phyloP scores from a whole-genome alignment of 2,888 invertebrate genomes.

The Hirtodrosophila alboralis region DNA sequence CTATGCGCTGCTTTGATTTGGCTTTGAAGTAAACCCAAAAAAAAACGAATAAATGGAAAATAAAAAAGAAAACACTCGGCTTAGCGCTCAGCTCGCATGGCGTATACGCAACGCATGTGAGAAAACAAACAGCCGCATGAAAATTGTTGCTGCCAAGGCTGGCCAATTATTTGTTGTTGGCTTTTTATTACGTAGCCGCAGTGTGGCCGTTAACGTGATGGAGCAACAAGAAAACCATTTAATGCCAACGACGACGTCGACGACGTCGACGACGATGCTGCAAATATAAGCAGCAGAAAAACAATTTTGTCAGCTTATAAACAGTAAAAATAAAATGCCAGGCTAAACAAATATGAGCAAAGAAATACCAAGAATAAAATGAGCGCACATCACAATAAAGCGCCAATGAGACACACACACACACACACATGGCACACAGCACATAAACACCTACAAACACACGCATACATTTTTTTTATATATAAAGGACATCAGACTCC shows the following conservation, averaged over 20 bases:
- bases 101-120: conserved; percentile 6
- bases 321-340: conserved; percentile 73
- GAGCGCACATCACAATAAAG: conserved; percentile 58
- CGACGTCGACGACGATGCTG: conserved; percentile 13
- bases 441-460: conserved; percentile 14
- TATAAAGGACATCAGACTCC: conserved; percentile 7
- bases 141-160: conserved; percentile 8
- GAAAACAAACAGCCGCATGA: background rate
- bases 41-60: conserved; percentile 1
- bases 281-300: conserved; percentile 34
- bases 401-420: conserved; percentile 51
- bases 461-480: conserved; percentile 1
- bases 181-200: conserved; percentile 61
- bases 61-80: conserved; percentile 5
- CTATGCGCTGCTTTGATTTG: conserved; percentile 25
- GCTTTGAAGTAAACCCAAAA: conserved; percentile 15
- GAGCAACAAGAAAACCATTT: conserved; percentile 43
- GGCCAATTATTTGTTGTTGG: conserved; percentile 60
- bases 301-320: conserved; percentile 76
- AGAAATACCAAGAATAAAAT: background rate
- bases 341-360: conserved; percentile 61
- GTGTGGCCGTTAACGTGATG: conserved; percentile 41
- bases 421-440: conserved; percentile 23
- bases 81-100: conserved; percentile 31
- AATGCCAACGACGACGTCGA: conserved; percentile 33